Conservation (phyloP, 2,888 invertebrate species). For the Morpho achilles region DNA sequence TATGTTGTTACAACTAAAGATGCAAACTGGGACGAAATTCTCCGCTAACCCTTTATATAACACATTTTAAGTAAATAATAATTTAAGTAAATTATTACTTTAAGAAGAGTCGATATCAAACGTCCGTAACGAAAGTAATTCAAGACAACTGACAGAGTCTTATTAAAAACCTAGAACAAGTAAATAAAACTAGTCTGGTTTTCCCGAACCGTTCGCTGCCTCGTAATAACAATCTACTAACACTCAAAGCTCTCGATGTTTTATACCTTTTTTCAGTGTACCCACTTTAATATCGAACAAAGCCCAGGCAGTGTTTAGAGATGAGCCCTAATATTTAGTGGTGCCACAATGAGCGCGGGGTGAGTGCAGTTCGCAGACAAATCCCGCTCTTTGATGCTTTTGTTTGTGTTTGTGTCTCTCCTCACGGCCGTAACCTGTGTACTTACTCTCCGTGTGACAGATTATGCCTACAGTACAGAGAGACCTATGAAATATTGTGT, state of each 20-base stretch:
- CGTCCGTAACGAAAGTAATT: not conserved
- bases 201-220: conserved; percentile 11
- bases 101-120: too few species aligned
- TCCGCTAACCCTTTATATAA: too few species aligned
- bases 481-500: too few species aligned
- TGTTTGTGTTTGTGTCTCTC: conserved; percentile 16
- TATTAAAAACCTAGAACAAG: not conserved
- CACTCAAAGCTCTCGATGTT: not conserved
- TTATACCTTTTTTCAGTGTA: not conserved
- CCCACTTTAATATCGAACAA: conserved; percentile 18
- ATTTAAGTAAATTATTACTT: too few species aligned
- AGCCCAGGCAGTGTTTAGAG: conserved; percentile 9
- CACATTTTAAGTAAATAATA: too few species aligned
- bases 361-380: conserved; percentile 6
- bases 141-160: conserved; percentile 4
- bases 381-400: conserved; percentile 14
- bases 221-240: conserved; percentile 10
- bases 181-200: too few species aligned
- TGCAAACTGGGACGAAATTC: too few species aligned
- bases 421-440: conserved; percentile 11
- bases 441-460: not conserved
- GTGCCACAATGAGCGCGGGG: conserved; percentile 14
- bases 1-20: too few species aligned
- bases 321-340: conserved; percentile 21
- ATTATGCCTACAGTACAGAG: too few species aligned